A percentile compares a stretch with the other conserved stretches of the same genome.
Evolutionary conservation across 2,113 vertebrate species (phyloP).

Genomic region (Vulpes vulpes): DNA sequence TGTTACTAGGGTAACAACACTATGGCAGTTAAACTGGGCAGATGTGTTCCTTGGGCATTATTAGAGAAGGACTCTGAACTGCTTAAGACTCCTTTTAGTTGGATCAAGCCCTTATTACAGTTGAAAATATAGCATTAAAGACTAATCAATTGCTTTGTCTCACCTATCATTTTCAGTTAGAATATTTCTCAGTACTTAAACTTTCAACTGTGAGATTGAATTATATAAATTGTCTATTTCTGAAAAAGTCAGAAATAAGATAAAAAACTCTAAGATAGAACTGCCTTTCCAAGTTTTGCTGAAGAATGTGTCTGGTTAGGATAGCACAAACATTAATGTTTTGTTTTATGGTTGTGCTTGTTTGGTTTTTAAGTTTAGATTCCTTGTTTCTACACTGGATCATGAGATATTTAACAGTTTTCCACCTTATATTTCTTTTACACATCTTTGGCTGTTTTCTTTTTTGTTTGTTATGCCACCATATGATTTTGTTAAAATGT

Average conservation of each 20-base stretch:
- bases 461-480: constrained; percentile 84
- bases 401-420: constrained; percentile 65
- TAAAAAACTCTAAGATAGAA: constrained; percentile 77
- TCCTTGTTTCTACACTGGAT: constrained; percentile 59
- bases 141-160: constrained; percentile 66
- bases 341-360: constrained; percentile 66
- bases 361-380: constrained; percentile 58
- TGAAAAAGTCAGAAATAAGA: constrained; percentile 84
- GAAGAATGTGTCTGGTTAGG: constrained; percentile 80
- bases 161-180: constrained; percentile 78
- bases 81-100: constrained; percentile 74
- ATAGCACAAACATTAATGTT: constrained; percentile 78
- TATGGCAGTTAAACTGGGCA: constrained; percentile 20
- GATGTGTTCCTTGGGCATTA: constrained; percentile 65
- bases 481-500: constrained; percentile 85
- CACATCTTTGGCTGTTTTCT: constrained; percentile 82
- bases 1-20: constrained; percentile 58
- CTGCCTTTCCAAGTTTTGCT: constrained; percentile 85
- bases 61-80: constrained; percentile 70
- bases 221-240: constrained; percentile 82
- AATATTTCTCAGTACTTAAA: constrained; percentile 83
- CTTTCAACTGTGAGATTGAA: constrained; percentile 82
- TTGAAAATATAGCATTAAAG: constrained; percentile 75
- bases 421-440: constrained; percentile 77
- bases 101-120: constrained; percentile 74